Conservation (phyloP, 2,888 invertebrate species). For the Thysanoteuthis rhombus region DNA sequence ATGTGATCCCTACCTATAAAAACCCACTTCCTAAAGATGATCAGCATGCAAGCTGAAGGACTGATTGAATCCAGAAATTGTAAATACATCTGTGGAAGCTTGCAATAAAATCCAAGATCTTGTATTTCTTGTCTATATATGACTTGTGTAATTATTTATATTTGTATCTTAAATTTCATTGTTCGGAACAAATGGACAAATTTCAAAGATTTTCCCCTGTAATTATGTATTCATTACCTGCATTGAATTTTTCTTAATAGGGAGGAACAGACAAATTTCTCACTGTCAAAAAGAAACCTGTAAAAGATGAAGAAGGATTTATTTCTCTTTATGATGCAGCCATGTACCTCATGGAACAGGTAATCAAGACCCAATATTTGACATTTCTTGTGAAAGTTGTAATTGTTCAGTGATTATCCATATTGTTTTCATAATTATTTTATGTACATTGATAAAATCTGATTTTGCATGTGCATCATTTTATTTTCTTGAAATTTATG, state of each 20-base stretch:
- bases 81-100: neutral
- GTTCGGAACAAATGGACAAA: neutral
- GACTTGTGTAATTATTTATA: neutral
- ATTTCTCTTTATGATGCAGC: slow-evolving; percentile 72
- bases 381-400: neutral
- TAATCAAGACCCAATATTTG: slow-evolving; percentile 36
- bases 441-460: neutral
- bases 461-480: neutral
- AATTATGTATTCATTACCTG: neutral
- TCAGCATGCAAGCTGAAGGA: no score
- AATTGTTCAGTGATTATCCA: neutral
- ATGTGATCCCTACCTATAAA: no score
- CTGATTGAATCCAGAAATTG: neutral
- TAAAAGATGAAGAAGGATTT: slow-evolving; percentile 61
- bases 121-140: no score
- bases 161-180: neutral
- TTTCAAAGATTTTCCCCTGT: neutral
- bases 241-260: slow-evolving; percentile 32
- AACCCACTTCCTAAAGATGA: no score
- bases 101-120: neutral
- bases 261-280: slow-evolving; percentile 34
- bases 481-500: no score
- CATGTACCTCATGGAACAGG: slow-evolving; percentile 72
- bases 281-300: slow-evolving; percentile 40
- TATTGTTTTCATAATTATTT: neutral